These are phyloP conservation scores for Genyomyrus donnyi DNA, from an alignment of 2,113 vertebrate genomes.

Conservation along the genomic window DNA sequence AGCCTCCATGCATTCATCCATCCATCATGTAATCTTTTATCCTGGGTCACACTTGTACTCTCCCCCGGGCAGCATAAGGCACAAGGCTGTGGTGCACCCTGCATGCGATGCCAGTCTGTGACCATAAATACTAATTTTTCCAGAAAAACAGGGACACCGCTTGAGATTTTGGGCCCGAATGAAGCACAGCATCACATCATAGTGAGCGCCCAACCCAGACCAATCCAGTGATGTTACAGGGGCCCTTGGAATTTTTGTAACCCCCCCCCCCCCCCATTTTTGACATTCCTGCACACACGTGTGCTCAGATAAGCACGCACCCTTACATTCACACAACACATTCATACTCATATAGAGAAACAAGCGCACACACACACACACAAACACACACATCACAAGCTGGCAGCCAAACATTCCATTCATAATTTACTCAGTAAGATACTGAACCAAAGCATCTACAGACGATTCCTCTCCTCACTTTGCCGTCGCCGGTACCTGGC, in stretches of 20 bases:
- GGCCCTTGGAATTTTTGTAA: neutral
- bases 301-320: neutral
- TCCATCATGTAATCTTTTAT: neutral
- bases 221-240: neutral
- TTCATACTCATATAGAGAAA: neutral
- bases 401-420: neutral
- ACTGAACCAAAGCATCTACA: neutral
- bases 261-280: neutral
- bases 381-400: conserved; percentile 37
- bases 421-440: neutral
- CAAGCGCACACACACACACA: conserved; percentile 18
- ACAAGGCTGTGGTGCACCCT: neutral
- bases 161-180: neutral
- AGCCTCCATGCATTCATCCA: neutral
- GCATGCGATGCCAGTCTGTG: neutral
- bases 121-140: neutral
- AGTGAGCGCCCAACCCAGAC: neutral
- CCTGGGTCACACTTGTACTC: neutral
- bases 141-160: neutral
- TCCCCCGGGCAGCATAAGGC: neutral
- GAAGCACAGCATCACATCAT: neutral
- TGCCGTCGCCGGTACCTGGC: neutral
- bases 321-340: conserved; percentile 33
- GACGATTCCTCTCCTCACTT: neutral
- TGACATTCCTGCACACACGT: neutral